Evolutionary conservation across 2,888 invertebrate genomes (phyloP).

Genomic region (Mesoligia furuncula): DNA sequence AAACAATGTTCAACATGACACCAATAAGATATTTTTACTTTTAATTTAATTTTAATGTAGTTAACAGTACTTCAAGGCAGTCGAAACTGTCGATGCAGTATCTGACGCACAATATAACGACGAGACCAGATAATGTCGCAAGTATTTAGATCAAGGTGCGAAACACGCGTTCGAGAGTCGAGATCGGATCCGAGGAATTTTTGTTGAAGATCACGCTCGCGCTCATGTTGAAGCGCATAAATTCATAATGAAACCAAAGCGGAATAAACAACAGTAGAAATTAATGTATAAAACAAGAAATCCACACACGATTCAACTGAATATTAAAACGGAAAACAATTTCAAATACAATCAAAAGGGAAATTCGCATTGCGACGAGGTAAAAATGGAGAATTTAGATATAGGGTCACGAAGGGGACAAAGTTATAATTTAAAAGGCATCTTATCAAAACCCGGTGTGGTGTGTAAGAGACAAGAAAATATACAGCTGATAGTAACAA

Average conservation of each 20-base stretch:
- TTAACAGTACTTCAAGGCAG: constrained; percentile 66
- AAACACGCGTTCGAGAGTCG: constrained; percentile 88
- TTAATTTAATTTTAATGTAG: constrained; percentile 57
- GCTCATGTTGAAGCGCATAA: constrained; percentile 79
- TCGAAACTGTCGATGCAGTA: constrained; percentile 75
- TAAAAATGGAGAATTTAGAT: constrained; percentile 21
- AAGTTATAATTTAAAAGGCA: constrained; percentile 32
- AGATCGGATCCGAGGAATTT: constrained; percentile 87
- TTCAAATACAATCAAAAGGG: constrained; percentile 41
- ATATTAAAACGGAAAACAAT: constrained; percentile 59
- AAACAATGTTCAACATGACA: constrained; percentile 34
- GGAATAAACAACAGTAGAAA: constrained; percentile 73
- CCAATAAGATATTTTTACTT: constrained; percentile 41
- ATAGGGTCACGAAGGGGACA: constrained; percentile 26
- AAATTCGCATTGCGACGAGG: constrained; percentile 37
- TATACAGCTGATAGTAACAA: constrained; percentile 46
- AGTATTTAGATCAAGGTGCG: constrained; percentile 91
- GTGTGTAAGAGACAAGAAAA: constrained; percentile 47
- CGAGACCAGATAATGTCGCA: constrained; percentile 88
- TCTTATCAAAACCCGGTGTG: constrained; percentile 48
- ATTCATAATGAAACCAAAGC: constrained; percentile 80
- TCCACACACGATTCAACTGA: constrained; percentile 60
- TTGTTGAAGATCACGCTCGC: constrained; percentile 85
- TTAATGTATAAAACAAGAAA: constrained; percentile 56
- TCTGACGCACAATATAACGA: constrained; percentile 80